phyloP scores from a whole-genome alignment of 2,797 vertebrate species.

The Anguilla pacifica region DNA sequence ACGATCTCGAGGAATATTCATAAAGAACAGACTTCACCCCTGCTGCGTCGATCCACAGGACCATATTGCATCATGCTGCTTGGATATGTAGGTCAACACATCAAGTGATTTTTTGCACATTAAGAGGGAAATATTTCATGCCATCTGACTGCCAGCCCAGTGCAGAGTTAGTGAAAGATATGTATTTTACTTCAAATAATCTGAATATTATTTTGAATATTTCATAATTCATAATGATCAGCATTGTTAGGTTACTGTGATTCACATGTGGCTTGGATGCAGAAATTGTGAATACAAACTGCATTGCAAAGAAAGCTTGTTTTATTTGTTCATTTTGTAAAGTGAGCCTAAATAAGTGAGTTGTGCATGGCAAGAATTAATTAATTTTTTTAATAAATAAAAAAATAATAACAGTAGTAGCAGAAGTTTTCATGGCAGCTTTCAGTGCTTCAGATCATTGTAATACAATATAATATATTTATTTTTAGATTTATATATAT shows the following conservation, averaged over 20 bases:
- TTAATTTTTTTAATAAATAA: too few species aligned
- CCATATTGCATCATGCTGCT: slow-evolving; percentile 16
- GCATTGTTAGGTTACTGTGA: not conserved
- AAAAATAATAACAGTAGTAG: not conserved
- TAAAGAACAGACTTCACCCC: slow-evolving; percentile 7
- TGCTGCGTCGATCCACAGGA: not conserved
- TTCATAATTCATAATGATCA: not conserved
- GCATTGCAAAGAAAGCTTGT: not conserved
- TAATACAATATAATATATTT: too few species aligned
- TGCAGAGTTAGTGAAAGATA: not conserved
- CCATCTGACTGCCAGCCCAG: not conserved
- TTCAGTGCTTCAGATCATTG: not conserved
- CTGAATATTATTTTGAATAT: not conserved
- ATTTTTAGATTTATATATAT: too few species aligned
- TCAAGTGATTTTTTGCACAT: not conserved
- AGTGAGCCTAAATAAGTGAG: not conserved
- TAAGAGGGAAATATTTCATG: not conserved
- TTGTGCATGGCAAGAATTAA: too few species aligned
- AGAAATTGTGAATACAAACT: not conserved
- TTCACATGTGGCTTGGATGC: not conserved
- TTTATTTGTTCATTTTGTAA: not conserved
- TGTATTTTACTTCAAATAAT: not conserved
- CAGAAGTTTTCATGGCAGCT: not conserved
- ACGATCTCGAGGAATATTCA: not conserved
- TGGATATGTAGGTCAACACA: slow-evolving; percentile 1